Conservation (phyloP, 2,797 vertebrate genomes). For the Phalanger gymnotis region DNA sequence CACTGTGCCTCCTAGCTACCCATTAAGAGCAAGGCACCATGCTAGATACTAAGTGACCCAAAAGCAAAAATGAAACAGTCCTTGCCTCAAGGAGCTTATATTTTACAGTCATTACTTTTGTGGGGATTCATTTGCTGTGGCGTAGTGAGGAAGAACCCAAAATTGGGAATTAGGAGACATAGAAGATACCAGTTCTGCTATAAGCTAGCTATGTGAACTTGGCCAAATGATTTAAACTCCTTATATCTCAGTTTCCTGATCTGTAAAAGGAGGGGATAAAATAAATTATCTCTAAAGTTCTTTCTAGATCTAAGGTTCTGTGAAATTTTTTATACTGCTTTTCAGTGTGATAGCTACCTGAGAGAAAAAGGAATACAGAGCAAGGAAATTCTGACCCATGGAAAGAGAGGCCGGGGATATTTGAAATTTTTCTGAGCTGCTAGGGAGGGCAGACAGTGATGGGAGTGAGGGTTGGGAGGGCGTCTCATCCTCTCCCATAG, state of each 20-base stretch:
- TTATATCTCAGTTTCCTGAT: not conserved
- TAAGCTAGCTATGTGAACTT: not conserved
- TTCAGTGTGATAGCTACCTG: not conserved
- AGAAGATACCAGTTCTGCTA: not conserved
- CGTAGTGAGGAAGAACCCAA: not conserved
- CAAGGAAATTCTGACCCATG: not conserved
- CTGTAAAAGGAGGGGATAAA: not conserved
- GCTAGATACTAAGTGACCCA: not conserved
- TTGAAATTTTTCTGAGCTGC: not conserved
- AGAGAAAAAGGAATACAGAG: not conserved
- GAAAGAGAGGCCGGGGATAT: not conserved
- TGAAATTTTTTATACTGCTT: conserved; percentile 6
- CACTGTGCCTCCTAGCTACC: not conserved
- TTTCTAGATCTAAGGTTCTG: not conserved
- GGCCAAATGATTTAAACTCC: not conserved
- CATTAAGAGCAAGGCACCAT: not conserved
- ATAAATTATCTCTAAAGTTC: not conserved
- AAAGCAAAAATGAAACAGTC: not conserved
- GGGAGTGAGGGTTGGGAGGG: not conserved
- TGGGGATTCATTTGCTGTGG: not conserved
- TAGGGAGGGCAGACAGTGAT: no score
- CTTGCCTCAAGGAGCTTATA: not conserved
- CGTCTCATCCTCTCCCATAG: not conserved
- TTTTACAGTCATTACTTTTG: not conserved
- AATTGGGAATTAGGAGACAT: not conserved